Conservation (phyloP, 53 echinoderm and acorn worm genomes). For the Crossaster papposus region DNA sequence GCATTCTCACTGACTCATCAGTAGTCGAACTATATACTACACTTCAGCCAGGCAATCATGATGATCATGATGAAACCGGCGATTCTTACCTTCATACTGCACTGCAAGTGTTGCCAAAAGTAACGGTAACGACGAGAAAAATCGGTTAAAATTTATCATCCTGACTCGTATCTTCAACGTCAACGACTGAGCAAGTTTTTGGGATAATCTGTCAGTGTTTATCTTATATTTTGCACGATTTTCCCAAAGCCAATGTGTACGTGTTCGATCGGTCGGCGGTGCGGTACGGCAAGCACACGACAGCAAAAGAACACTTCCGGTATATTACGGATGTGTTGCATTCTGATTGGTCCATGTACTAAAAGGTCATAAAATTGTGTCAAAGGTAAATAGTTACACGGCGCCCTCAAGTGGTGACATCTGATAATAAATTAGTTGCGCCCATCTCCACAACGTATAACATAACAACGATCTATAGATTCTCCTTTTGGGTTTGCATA, state of each 20-base stretch:
- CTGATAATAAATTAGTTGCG: constrained; percentile 29
- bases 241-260: no score
- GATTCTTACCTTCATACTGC: constrained; percentile 82
- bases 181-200: background rate
- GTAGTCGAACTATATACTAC: no score
- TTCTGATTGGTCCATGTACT: constrained; percentile 61
- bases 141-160: constrained; percentile 83
- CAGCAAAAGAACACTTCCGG: constrained; percentile 44
- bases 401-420: constrained; percentile 48
- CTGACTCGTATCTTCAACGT: background rate
- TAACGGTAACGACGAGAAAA: constrained; percentile 81
- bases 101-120: constrained; percentile 85
- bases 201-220: background rate
- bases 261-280: background rate
- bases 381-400: constrained; percentile 21
- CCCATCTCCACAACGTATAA: no score
- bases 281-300: constrained; percentile 45
- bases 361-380: constrained; percentile 19
- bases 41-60: background rate
- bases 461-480: no score
- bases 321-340: constrained; percentile 70
- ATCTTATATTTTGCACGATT: background rate
- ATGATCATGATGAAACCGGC: background rate
- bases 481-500: no score
- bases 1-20: no score